Base-by-base conservation (phyloP, 2,113 vertebrate species). In the Riparia riparia region DNA sequence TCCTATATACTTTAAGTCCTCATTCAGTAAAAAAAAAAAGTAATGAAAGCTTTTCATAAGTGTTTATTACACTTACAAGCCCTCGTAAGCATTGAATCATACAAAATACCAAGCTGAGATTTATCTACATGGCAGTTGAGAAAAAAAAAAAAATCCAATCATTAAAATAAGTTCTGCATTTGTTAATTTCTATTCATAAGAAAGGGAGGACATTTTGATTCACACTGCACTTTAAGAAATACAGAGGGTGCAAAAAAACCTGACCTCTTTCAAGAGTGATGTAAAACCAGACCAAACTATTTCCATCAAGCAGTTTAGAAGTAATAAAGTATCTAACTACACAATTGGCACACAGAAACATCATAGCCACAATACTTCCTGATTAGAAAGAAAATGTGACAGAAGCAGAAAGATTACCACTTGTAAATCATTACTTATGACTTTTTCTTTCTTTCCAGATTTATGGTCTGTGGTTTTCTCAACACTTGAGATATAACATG, bases 381-480 rank as follows among this genome's bases (percentile, higher is more conserved):
- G 54, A 88, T 81, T 76, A 89, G 70, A 64, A 76, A 80, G 37
- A 60, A 83, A 63, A 49, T 2, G 3, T 29, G 50, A 90, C 50
- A 86, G 61, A 91, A 78, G 68, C 28, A 94, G 88, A 72, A 86
- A 72, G 17, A 25, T 79, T 93, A 83, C 54, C 54, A 65, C 20
- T 76, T 84, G 57, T 42, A 89, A 89, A 79, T 56, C 41, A 79
- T 72, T 79, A 94, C 17, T 81, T 86, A 79, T 18, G 57, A 56
- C 28, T 89, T 90, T 84, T 61, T 58, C 26, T 89, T 86, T 85
- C 72, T 91, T 79, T 69, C 70, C 84, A 93, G 70, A 91, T 89
- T 89, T 94, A 82, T 24, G 61, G 41, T 65, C 51, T 76, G 63
- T 86, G 39, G 37, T 39, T 91, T 81, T 88, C 76, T 92, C 72